phyloP scores from a whole-genome alignment of 2,888 invertebrate genomes.

The Tromatobia lineatoria region DNA sequence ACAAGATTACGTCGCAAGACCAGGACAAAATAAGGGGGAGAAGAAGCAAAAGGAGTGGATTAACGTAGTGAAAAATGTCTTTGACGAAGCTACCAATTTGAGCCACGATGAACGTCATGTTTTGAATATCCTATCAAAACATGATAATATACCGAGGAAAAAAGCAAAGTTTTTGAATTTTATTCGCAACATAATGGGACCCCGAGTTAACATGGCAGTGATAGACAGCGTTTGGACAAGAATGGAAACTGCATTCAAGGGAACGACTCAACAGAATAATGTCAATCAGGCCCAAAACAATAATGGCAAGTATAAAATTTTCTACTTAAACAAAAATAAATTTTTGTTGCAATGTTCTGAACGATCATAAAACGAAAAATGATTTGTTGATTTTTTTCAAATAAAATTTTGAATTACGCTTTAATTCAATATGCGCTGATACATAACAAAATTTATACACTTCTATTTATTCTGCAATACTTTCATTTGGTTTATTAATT shows the following conservation, averaged over 20 bases:
- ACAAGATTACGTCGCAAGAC: conserved; percentile 91
- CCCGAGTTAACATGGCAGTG: conserved; percentile 87
- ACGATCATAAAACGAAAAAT: no score
- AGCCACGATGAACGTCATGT: conserved; percentile 88
- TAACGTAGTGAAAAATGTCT: conserved; percentile 89
- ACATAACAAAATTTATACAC: no score
- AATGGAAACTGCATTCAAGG: conserved; percentile 83
- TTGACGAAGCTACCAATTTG: conserved; percentile 87
- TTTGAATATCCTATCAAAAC: conserved; percentile 89
- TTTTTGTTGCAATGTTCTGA: background rate
- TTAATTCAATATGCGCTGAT: no score
- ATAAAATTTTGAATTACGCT: no score
- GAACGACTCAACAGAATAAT: conserved; percentile 61
- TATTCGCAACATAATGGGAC: conserved; percentile 88
- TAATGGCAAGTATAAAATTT: conserved; percentile 47
- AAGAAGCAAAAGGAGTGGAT: conserved; percentile 95
- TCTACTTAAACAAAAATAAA: background rate
- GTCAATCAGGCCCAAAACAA: conserved; percentile 17
- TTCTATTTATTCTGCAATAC: background rate
- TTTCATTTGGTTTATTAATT: background rate
- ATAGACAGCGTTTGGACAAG: conserved; percentile 90
- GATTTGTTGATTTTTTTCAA: no score
- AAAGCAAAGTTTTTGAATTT: conserved; percentile 94
- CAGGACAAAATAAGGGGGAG: conserved; percentile 92
- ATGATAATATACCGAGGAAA: conserved; percentile 95